These are phyloP conservation scores for Naja naja DNA, from an alignment of 2,113 vertebrate genomes.

Conservation along the genomic window DNA sequence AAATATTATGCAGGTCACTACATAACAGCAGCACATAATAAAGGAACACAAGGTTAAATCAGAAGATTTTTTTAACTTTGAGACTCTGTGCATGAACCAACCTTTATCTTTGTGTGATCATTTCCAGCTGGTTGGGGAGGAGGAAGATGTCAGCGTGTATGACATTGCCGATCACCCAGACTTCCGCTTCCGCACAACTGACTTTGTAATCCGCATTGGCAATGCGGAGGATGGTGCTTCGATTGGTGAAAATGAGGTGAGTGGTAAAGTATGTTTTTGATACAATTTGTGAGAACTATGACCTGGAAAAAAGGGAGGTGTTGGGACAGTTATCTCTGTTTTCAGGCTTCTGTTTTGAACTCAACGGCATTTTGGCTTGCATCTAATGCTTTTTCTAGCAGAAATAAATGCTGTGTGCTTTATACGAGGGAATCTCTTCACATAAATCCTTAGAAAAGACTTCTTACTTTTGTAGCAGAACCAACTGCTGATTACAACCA, in stretches of 20 bases:
- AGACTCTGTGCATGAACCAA: neutral
- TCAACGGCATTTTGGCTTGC: neutral
- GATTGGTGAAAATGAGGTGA: slow-evolving; percentile 68
- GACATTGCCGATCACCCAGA: slow-evolving; percentile 96
- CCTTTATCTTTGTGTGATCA: neutral
- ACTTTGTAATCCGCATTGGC: slow-evolving; percentile 97
- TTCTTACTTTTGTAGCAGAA: neutral
- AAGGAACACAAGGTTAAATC: neutral
- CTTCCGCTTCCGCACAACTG: slow-evolving; percentile 93
- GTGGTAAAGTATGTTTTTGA: neutral
- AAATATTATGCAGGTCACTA: neutral
- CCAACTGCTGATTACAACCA: neutral
- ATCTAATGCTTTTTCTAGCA: neutral
- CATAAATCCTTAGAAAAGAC: neutral
- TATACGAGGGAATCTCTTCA: neutral
- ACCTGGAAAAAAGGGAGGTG: neutral
- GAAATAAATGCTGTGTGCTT: neutral
- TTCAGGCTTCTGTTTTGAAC: neutral
- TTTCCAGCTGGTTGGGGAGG: slow-evolving; percentile 83
- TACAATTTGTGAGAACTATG: neutral
- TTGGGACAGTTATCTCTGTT: neutral
- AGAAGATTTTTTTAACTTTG: neutral
- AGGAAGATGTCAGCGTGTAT: slow-evolving; percentile 97
- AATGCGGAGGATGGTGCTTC: slow-evolving; percentile 78
- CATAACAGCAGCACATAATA: neutral